Evolutionary conservation across 2,888 invertebrate genomes (phyloP).

Genomic region (Polietes domitor): DNA sequence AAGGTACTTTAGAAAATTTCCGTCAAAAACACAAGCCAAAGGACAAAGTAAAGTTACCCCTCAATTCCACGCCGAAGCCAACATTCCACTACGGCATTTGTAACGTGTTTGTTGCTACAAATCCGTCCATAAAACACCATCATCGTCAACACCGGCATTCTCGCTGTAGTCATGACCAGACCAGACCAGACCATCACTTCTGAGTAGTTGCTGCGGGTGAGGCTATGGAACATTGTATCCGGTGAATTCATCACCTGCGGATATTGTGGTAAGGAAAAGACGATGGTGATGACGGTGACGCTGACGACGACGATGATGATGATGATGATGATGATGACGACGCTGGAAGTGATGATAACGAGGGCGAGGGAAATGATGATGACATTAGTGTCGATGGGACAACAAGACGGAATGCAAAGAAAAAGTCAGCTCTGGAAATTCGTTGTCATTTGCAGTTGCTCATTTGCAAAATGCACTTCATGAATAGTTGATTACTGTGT

Average conservation of each 20-base stretch:
- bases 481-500: constrained; percentile 43
- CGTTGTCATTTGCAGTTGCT: constrained; percentile 32
- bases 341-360: neutral
- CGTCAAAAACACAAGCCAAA: neutral
- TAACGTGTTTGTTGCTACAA: neutral
- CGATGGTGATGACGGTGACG: neutral
- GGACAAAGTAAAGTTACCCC: neutral
- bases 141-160: neutral
- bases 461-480: constrained; percentile 34
- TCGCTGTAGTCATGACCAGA: neutral
- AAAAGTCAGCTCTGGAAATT: constrained; percentile 1
- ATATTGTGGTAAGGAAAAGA: constrained; percentile 44
- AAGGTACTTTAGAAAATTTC: constrained; percentile 25
- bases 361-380: neutral
- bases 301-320: constrained; percentile 4
- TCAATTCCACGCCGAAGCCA: neutral
- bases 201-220: neutral
- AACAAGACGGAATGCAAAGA: neutral
- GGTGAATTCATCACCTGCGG: constrained; percentile 53
- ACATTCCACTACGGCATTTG: neutral
- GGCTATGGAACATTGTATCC: constrained; percentile 34
- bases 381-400: neutral
- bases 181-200: constrained; percentile 16
- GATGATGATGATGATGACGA: neutral
- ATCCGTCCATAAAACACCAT: constrained; percentile 1